Evolutionary conservation across 2,888 invertebrate genomes (phyloP), one percentile per base, ranked within the genome.

Genomic region (Drosophila monieri): DNA sequence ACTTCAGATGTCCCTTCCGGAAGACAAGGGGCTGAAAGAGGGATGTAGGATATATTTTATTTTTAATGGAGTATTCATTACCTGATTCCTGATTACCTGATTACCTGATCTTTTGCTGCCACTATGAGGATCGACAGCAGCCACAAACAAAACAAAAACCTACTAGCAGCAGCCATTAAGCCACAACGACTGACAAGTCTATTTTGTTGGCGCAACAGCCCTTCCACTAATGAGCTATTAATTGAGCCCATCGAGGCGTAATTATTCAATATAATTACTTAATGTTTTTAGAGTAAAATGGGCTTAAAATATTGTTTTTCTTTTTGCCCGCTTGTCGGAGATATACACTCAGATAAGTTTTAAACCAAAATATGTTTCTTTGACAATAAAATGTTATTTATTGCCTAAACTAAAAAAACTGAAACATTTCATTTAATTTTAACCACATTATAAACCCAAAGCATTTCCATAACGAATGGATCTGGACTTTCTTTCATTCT

Each of bases 401-500:
- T 9, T 27, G 27, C 27, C 27, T 27, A 2, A 27, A 9, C 8
- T 27, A 27, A 9, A 1, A 8, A 27, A 27, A 27, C 9, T 27
- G 27, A 9, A 27, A 3, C 27, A 27, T 9, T 9, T 39, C 12
- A 32, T 35, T 74, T 61, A 6, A 37, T 56, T 41, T 18, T 14
- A 6, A 52, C 51, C n/a, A 83, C 48, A 27, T 39, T 74, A 21
- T 78, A 78, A 5, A 39, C 57, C 79, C 83, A 77, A 0, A 65
- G 30, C 73, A 81, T 57, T 6, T 69, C 67, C 67, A 76, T 68
- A 0, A 62, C 53, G 47, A 65, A 62, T 0, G 76, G 49, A 0
- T 10, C 41, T 0, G 6, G 8, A 25, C 52, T 70, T 3, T 52
- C 37, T 0, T 58, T 18, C 57, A 61, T 58, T 25, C 35, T 66